A percentile compares a stretch with the other conserved stretches of the same genome.
phyloP scores from a whole-genome alignment of 2,888 invertebrate species.

The Zhengitettix transpicula region DNA sequence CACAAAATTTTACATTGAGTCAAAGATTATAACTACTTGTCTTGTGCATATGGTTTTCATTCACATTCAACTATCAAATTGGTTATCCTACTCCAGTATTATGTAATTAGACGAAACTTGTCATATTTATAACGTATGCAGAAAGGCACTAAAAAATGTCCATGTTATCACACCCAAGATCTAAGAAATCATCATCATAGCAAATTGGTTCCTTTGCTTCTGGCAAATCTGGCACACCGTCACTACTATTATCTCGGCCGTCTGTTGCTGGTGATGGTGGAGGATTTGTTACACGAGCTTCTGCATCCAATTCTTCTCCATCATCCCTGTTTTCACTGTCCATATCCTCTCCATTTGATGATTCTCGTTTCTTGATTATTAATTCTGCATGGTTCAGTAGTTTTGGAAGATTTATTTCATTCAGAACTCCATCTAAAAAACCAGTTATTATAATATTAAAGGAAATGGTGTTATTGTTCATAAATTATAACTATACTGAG shows the following conservation, averaged over 20 bases:
- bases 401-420: slow-evolving; percentile 35
- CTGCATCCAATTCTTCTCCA: slow-evolving; percentile 27
- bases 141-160: slow-evolving; percentile 39
- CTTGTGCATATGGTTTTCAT: too few species aligned
- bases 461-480: too few species aligned
- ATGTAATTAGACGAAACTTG: background rate
- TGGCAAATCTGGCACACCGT: slow-evolving; percentile 17
- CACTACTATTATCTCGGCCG: slow-evolving; percentile 39
- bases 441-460: too few species aligned
- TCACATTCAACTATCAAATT: too few species aligned
- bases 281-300: slow-evolving; percentile 34
- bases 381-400: slow-evolving; percentile 44
- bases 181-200: slow-evolving; percentile 49
- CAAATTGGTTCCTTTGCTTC: background rate
- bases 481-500: too few species aligned
- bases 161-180: slow-evolving; percentile 55
- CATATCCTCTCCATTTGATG: too few species aligned
- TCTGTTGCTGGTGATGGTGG: slow-evolving; percentile 69
- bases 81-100: too few species aligned
- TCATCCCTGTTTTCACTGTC: slow-evolving; percentile 32
- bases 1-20: too few species aligned
- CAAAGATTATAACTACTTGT: too few species aligned
- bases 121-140: background rate
- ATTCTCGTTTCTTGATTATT: slow-evolving; percentile 16
- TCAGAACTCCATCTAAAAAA: too few species aligned